Evolutionary conservation across 2,888 invertebrate genomes (phyloP).

Genomic region (Neoaliturus tenellus): DNA sequence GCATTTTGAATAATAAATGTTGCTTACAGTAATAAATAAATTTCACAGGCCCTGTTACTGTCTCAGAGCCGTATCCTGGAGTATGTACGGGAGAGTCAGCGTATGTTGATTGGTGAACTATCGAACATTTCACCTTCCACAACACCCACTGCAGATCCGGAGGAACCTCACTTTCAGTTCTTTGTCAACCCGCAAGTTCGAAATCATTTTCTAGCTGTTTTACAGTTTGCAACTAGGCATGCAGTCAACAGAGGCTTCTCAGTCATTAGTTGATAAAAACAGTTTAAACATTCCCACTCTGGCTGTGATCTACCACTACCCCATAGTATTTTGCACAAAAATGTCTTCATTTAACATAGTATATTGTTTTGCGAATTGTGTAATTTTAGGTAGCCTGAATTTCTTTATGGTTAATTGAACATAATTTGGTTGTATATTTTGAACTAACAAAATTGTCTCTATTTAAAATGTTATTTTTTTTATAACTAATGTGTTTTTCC

Average conservation of each 20-base stretch:
- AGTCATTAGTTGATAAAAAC: constrained; percentile 70
- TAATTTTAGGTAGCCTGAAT: background rate
- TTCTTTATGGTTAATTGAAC: no score
- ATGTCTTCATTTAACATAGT: background rate
- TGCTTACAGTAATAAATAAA: no score
- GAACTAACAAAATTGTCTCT: no score
- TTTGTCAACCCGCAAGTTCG: constrained; percentile 71
- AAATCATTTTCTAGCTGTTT: constrained; percentile 75
- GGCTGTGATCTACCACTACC: background rate
- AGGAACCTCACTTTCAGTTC: constrained; percentile 56
- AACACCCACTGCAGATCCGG: constrained; percentile 25
- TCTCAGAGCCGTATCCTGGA: constrained; percentile 63
- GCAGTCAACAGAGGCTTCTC: constrained; percentile 74
- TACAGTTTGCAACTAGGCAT: constrained; percentile 76
- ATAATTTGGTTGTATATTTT: no score
- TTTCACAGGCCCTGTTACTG: constrained; percentile 61
- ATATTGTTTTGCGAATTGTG: background rate
- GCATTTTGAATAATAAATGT: no score
- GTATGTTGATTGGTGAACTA: constrained; percentile 58
- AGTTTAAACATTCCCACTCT: background rate
- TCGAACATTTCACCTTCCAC: constrained; percentile 42
- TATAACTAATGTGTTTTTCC: no score
- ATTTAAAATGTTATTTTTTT: no score
- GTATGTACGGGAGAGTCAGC: constrained; percentile 65
- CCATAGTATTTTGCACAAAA: background rate